phyloP scores from a whole-genome alignment of 2,113 vertebrate species.

The Gymnogyps californianus region DNA sequence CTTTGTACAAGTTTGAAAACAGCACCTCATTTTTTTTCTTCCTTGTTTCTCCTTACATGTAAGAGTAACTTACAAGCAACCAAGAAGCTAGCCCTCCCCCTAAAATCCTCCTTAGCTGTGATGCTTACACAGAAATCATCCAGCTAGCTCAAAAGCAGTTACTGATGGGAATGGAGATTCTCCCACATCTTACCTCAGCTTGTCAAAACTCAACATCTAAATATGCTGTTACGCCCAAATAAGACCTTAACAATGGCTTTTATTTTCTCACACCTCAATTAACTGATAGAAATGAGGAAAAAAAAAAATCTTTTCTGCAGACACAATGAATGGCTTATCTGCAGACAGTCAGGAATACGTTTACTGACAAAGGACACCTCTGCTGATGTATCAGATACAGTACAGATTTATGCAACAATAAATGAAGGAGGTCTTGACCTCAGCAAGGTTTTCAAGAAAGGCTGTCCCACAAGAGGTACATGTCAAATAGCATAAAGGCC shows the following conservation, averaged over 20 bases:
- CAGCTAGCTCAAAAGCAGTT: not conserved
- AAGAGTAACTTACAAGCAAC: not conserved
- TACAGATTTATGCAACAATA: not conserved
- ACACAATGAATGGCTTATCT: not conserved
- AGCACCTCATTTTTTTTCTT: not conserved
- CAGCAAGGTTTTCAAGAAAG: not conserved
- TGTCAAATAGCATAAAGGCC: not conserved
- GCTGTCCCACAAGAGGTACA: not conserved
- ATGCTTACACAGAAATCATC: not conserved
- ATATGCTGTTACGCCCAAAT: not conserved
- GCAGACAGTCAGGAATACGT: not conserved
- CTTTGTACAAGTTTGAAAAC: not conserved
- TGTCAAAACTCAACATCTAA: not conserved
- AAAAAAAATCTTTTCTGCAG: not conserved
- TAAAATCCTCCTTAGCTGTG: not conserved
- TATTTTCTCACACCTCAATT: not conserved
- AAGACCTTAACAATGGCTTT: not conserved
- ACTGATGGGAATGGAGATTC: not conserved
- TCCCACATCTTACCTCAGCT: not conserved
- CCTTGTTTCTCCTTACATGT: not conserved
- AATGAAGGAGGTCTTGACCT: not conserved
- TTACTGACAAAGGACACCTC: not conserved
- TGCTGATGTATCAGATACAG: fast-evolving
- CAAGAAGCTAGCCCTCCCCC: not conserved
- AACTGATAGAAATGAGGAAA: not conserved